Percentiles rank a stretch among this genome's conserved stretches.
These are phyloP conservation scores for Tethya wilhelma DNA, from an alignment of 37 sponge, comb jelly and placozoan genomes.

Conservation along the genomic window DNA sequence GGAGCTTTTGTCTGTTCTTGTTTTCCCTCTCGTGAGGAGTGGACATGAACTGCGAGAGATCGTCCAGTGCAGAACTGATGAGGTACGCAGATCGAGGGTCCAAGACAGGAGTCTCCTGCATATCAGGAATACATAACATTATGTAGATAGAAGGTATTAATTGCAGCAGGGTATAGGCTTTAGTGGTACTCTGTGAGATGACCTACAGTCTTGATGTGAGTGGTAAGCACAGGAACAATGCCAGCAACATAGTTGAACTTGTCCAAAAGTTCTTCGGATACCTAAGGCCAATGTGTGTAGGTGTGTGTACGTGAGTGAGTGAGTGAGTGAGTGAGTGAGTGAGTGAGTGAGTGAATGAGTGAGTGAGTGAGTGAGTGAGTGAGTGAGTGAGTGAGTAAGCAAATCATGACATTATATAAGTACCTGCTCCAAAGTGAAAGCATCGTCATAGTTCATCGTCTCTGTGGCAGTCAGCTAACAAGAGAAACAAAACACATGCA, in stretches of 20 bases:
- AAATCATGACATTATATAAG: not conserved
- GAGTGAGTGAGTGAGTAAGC: no score
- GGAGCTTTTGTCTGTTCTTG: slow-evolving; percentile 75
- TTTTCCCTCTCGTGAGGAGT: not conserved
- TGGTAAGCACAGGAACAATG: slow-evolving; percentile 67
- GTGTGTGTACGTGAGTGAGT: no score
- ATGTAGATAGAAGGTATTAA: no score
- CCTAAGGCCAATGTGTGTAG: no score
- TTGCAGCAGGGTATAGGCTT: no score
- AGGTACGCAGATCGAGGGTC: not conserved
- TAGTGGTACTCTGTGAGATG: no score
- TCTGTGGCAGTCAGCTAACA: slow-evolving; percentile 30
- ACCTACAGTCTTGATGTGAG: slow-evolving; percentile 47
- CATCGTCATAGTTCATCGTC: slow-evolving; percentile 73
- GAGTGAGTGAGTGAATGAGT: no score
- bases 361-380: no score
- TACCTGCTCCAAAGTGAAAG: slow-evolving; percentile 78
- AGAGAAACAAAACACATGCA: not conserved
- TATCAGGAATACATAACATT: not conserved
- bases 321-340: no score
- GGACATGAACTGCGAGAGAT: not conserved
- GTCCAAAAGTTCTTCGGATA: slow-evolving; percentile 61
- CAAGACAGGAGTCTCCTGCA: not conserved
- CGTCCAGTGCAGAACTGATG: not conserved
- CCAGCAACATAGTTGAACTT: slow-evolving; percentile 79